Conservation (phyloP, 2,888 invertebrate genomes). For the Liopterus haemorrhoidalis region DNA sequence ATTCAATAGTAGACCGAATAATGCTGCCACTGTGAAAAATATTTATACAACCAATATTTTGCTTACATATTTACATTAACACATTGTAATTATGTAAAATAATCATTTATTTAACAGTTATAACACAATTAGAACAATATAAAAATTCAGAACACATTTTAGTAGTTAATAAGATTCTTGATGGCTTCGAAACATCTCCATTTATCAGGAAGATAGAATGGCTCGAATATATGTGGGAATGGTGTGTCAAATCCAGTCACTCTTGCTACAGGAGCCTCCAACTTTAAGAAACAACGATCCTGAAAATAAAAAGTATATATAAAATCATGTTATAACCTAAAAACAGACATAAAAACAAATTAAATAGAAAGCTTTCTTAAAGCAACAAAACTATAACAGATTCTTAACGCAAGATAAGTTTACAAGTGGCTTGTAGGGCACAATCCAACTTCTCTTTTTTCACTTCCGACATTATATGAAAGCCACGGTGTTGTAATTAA, state of each 20-base stretch:
- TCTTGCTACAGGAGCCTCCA: slow-evolving; percentile 87
- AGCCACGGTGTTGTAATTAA: no score
- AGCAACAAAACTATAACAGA: neutral
- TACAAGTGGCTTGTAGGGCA: slow-evolving; percentile 1
- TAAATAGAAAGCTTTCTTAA: slow-evolving; percentile 6
- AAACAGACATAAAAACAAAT: neutral
- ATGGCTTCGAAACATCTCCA: slow-evolving; percentile 85
- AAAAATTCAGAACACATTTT: slow-evolving; percentile 32
- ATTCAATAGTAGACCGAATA: no score
- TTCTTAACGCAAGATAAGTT: slow-evolving; percentile 4
- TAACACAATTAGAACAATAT: slow-evolving; percentile 4
- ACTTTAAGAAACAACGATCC: slow-evolving; percentile 88
- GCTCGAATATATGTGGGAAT: slow-evolving; percentile 94
- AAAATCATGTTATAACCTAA: slow-evolving; percentile 5
- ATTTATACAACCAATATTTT: no score
- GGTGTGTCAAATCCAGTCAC: slow-evolving; percentile 96
- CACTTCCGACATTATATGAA: no score
- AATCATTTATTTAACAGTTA: neutral
- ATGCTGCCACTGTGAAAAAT: no score
- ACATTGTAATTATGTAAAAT: neutral
- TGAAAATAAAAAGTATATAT: slow-evolving; percentile 44
- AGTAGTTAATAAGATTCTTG: slow-evolving; percentile 68
- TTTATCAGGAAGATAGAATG: slow-evolving; percentile 92
- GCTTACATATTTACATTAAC: neutral
- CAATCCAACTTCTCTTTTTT: no score